Evolutionary conservation across 2,888 invertebrate genomes (phyloP), one percentile per base, ranked within the genome.

Genomic region (Zele albiditarsus): DNA sequence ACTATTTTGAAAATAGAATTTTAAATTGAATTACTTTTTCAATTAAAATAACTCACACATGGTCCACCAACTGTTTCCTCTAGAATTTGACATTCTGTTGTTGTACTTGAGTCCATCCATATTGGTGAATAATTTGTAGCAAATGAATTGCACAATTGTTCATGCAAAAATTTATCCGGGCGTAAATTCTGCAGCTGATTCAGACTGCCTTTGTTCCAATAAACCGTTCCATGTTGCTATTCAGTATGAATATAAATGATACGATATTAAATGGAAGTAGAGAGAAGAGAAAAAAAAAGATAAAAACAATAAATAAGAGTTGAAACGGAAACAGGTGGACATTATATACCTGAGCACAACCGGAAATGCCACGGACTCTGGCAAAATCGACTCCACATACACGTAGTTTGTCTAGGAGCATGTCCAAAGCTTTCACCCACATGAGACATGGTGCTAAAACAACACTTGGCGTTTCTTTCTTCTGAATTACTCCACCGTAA

Each of bases 221-320:
- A 99, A 0, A 99, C 95, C 60, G 98, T 97, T 0, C 98, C 98
- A 89, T 99, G 99, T 95, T 99, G 98, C 96, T 98, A 60, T 74
- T 70, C 31, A 38, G 31, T 72, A 20, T 60, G 38, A 57, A 67
- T 69, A 71, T 70, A 28, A 42, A 58, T 68, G 33, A 53, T 33
- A 65, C 23, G 6, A 71, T 71, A 42, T 73, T 49, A 28, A 20
- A 72, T 73, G 57, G 38, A 38, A 38, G 38, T 10, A n/a, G 46
- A 66, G 33, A 67, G 14, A 53, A 38, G 57, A 28, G 20, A 8
- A 42, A 12, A 10, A 42, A 10, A 33, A 3, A 46, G 16, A 58
- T 66, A 31, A 65, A 73, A 42, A 71, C 46, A 49, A 69, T 60
- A 66, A 71, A 66, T 60, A 66, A 58, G 58, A 33, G 23, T 38